Evolutionary conservation across 2,113 vertebrate species (phyloP).

Genomic region (Crotalus viridis): DNA sequence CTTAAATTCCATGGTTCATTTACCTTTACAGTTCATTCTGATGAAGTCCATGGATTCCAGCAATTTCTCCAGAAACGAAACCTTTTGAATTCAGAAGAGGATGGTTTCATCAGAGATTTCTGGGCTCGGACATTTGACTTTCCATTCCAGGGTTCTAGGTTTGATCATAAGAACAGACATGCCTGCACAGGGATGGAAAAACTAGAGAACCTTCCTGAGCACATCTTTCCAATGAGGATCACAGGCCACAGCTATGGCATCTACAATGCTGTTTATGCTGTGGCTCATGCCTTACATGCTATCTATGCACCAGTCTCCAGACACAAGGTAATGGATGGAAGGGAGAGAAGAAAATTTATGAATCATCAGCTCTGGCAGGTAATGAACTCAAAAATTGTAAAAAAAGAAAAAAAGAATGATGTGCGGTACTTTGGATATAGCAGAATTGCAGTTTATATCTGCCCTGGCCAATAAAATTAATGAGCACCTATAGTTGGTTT

Average conservation of each 20-base stretch:
- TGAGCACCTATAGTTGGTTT: no score
- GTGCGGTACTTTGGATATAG: no score
- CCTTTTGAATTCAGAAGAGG: background rate
- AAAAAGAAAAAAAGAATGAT: no score
- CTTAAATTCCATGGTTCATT: background rate
- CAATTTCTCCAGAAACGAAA: background rate
- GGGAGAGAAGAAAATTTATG: background rate
- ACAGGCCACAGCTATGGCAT: background rate
- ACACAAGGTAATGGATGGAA: background rate
- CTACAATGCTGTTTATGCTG: background rate
- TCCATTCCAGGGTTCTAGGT: background rate
- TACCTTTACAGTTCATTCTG: background rate
- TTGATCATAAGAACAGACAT: background rate
- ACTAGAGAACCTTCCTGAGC: background rate
- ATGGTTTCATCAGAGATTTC: background rate
- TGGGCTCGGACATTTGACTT: background rate
- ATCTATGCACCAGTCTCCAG: background rate
- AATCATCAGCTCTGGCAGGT: background rate
- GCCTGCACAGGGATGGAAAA: background rate
- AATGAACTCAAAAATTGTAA: background rate
- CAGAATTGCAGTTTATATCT: no score
- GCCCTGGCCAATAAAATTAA: no score
- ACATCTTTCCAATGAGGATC: background rate
- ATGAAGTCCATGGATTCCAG: background rate
- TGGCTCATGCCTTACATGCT: background rate